Conservation (phyloP, 2,113 vertebrate genomes). For the Cygnus atratus region DNA sequence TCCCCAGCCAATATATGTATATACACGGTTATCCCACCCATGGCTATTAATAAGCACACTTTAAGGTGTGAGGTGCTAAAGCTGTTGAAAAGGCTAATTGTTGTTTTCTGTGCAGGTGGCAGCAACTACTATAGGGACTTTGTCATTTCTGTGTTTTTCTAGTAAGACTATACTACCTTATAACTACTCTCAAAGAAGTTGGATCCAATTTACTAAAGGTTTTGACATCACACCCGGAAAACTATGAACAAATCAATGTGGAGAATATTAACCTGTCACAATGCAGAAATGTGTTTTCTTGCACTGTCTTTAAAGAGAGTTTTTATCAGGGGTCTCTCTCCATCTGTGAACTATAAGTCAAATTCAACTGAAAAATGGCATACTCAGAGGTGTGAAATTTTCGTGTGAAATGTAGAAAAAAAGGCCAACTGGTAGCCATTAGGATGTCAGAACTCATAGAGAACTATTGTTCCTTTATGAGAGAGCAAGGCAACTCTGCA, state of each 20-base stretch:
- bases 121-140: neutral
- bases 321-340: slow-evolving; percentile 28
- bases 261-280: slow-evolving; percentile 60
- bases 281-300: slow-evolving; percentile 55
- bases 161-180: neutral
- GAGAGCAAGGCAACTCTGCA: neutral
- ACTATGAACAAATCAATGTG: slow-evolving; percentile 41
- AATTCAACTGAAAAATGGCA: slow-evolving; percentile 54
- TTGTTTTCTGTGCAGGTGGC: neutral
- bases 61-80: neutral
- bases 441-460: slow-evolving; percentile 29
- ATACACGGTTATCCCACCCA: neutral
- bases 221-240: slow-evolving; percentile 28
- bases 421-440: slow-evolving; percentile 21
- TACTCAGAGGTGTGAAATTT: slow-evolving; percentile 26
- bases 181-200: neutral
- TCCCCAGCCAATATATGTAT: neutral
- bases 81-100: neutral
- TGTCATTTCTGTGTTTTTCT: neutral
- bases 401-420: slow-evolving; percentile 42
- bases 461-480: slow-evolving; percentile 46
- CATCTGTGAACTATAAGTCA: slow-evolving; percentile 42
- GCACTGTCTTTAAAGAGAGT: slow-evolving; percentile 38
- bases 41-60: neutral
- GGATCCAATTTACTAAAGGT: neutral